These are phyloP conservation scores for Apis cerana DNA, from an alignment of 1,140 invertebrate species.

Conservation along the genomic window DNA sequence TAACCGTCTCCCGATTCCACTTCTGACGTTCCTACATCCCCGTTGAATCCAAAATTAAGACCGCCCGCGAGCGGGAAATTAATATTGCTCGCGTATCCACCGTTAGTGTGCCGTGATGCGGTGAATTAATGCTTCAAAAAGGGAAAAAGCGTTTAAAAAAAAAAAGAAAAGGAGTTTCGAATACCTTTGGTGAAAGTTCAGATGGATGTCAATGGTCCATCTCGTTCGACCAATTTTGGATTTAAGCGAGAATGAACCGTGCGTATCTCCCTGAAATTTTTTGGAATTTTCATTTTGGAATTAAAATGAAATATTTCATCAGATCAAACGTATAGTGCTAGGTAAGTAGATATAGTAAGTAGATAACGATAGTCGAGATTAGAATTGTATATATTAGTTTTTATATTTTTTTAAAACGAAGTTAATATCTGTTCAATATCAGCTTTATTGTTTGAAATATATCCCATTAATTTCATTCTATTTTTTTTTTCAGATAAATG, in stretches of 20 bases:
- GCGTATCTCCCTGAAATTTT: background rate
- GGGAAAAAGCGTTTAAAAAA: background rate
- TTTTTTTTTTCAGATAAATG: too few relatives aligned
- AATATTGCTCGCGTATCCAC: slow-evolving; percentile 7
- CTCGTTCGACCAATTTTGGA: too few relatives aligned
- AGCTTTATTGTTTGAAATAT: too few relatives aligned
- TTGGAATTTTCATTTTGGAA: background rate
- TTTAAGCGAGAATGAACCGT: background rate
- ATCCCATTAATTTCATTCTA: too few relatives aligned
- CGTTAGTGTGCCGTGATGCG: background rate
- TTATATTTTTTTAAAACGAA: too few relatives aligned
- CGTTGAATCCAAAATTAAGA: slow-evolving; percentile 51
- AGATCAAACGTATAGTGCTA: background rate
- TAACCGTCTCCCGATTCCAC: slow-evolving; percentile 36
- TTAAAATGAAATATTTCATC: background rate
- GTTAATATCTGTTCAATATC: too few relatives aligned
- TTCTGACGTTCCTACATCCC: slow-evolving; percentile 48
- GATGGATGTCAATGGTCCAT: background rate
- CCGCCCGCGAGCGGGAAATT: slow-evolving; percentile 29
- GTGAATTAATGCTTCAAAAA: background rate
- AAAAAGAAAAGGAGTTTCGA: background rate
- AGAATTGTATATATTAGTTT: too few relatives aligned
- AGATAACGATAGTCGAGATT: too few relatives aligned
- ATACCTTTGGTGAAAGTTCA: background rate
- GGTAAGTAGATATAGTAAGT: too few relatives aligned